Evolutionary conservation across 2,113 vertebrate genomes (phyloP), one percentile per base, ranked within the genome.

Genomic region (Furnarius figulus): DNA sequence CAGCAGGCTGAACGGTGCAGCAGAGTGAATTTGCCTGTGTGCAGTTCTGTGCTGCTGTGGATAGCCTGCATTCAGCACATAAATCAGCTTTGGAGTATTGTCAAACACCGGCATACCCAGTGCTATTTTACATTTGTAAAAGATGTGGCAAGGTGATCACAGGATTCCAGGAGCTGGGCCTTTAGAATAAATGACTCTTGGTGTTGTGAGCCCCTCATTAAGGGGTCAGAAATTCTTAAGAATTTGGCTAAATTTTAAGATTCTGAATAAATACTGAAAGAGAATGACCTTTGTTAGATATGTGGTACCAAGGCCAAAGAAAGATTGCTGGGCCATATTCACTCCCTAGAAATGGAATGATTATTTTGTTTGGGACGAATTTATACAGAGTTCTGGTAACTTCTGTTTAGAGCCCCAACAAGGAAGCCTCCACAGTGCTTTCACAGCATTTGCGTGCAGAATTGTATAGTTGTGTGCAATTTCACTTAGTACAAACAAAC

Each of bases 401-500:
- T 75, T 7, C 4, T 56, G 14, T 56, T 63, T 74, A 76, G 23
- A 94, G 15, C 16, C 58, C 25, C 39, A 14, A 0, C 0, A 1
- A 91, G 44, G 47, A 87, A 61, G 10, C 42, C 37, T 80, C 46
- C 30, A 12, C n/a, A 40, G 16, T 62, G n/a, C 37, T 92, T 83
- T 50, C 49, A 49, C 50, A 88, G 71, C 70, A 58, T 86, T 85
- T 80, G 18, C 0, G 1, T 71, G 59, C 37, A 80, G 70, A 80
- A 66, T 10, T 42, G 14, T 52, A 11, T 28, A 75, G 61, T 70
- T 95, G 68, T 95, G 68, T 86, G 79, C 79, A 86, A 90, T 90
- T 95, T 70, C 56, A 52, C 6, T 92, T 68, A 31, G 65, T 76
- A 44, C 55, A 91, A 93, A 90, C 73, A 92, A 66, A 53, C 39